These are phyloP conservation scores for Synchiropus splendidus DNA, from an alignment of 2,113 vertebrate genomes.

Conservation along the genomic window DNA sequence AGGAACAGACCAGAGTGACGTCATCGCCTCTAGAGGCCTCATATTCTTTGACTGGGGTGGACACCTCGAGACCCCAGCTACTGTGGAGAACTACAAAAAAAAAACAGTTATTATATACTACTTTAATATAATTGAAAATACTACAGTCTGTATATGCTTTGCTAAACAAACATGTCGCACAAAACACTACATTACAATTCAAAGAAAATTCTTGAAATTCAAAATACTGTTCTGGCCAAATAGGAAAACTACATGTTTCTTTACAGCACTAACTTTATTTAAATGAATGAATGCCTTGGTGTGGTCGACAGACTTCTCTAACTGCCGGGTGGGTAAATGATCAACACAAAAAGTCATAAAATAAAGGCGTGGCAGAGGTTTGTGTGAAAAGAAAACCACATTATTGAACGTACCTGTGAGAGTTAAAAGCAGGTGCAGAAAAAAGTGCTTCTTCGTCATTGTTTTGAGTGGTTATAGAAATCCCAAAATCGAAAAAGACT, in stretches of 20 bases:
- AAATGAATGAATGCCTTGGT: no score
- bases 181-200: no score
- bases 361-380: constrained; percentile 36
- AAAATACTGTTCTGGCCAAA: no score
- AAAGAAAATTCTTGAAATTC: no score
- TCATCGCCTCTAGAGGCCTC: constrained; percentile 56
- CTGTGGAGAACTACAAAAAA: constrained; percentile 63
- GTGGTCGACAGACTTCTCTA: no score
- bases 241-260: background rate
- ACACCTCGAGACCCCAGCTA: constrained; percentile 58
- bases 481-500: no score
- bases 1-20: constrained; percentile 64
- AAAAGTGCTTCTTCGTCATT: constrained; percentile 25
- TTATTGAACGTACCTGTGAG: constrained; percentile 42
- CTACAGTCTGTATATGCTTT: no score
- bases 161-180: no score
- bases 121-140: no score
- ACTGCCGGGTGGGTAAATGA: constrained; percentile 30
- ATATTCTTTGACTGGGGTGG: constrained; percentile 41
- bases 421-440: constrained; percentile 28
- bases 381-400: constrained; percentile 12
- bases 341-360: constrained; percentile 27
- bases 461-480: background rate
- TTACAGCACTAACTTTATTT: no score
- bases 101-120: background rate